Conservation (phyloP, 2,888 invertebrate species). For the Prenolepis imparis region DNA sequence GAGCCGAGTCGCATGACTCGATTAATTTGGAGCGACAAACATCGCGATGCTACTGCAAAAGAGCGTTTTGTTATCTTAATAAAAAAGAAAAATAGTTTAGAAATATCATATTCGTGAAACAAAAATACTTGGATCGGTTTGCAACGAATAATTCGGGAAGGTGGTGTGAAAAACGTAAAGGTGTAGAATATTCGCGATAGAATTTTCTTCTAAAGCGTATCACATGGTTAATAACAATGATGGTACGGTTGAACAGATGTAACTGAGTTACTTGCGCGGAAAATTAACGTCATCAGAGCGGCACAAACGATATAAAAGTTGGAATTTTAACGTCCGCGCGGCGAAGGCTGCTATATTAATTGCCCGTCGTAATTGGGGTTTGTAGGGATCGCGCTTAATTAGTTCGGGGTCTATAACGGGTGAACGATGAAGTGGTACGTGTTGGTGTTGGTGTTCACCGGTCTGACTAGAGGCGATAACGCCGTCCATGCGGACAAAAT, state of each 20-base stretch:
- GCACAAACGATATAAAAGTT: not conserved
- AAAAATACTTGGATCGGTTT: not conserved
- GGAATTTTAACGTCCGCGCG: not conserved
- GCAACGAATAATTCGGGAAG: not conserved
- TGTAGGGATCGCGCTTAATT: slow-evolving; percentile 52
- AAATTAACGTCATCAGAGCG: not conserved
- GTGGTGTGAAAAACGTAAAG: not conserved
- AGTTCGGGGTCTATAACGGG: slow-evolving; percentile 44
- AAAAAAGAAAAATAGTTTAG: not conserved
- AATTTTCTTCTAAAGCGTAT: not conserved
- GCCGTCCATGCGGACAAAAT: slow-evolving; percentile 67
- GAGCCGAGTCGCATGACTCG: slow-evolving; percentile 56
- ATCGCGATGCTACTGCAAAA: slow-evolving; percentile 45
- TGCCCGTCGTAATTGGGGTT: slow-evolving; percentile 45
- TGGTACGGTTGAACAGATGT: not conserved
- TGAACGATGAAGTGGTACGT: slow-evolving; percentile 77
- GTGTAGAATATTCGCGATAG: not conserved
- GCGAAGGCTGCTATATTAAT: slow-evolving; percentile 26
- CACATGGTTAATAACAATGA: not conserved
- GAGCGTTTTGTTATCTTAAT: slow-evolving; percentile 23
- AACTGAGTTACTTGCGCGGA: not conserved
- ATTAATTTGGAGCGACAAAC: slow-evolving; percentile 29
- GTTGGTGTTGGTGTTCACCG: slow-evolving; percentile 74
- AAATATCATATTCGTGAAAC: not conserved
- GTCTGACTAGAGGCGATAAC: slow-evolving; percentile 78